Evolutionary conservation across 2,113 vertebrate genomes (phyloP), one percentile per base, ranked within the genome.

Genomic region (Pycnonotus jocosus): DNA sequence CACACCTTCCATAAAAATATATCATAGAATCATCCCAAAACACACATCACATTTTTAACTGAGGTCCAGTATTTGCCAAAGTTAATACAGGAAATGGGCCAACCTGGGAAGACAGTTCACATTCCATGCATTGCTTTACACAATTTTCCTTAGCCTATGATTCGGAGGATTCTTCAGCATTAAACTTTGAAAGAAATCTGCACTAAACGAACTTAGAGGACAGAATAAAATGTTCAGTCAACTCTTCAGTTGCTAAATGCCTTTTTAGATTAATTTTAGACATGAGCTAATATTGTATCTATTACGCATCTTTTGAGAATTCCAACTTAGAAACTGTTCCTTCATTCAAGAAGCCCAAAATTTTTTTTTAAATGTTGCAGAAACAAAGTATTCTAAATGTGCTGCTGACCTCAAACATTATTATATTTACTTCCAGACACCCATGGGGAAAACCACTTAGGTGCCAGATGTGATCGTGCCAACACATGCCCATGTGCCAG

Each of bases 401-500:
- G 24, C 31, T 65, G 54, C 37, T 81, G 37, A 51, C 9, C 20
- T 11, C 37, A 64, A 78, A 44, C 7, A 21, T 53, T 45, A 37
- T 12, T 64, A 7, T 19, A 47, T 31, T 73, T 20, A 61, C n/a
- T 57, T 94, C 25, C 51, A 88, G 27, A 74, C 19, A 65, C 3
- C 14, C 35, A 44, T 15, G 8, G 35, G 12, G 13, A 74, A 78
- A 60, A 66, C 24, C 64, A 80, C 17, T 15, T 30, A 42, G 57
- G 12, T 62, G 33, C 24, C 28, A 65, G 42, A 77, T 44, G 12
- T 2, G 6, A 31, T 8, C 7, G 16, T 44, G 54, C 21, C 28
- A 72, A 69, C 45, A 69, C 10, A 61, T 2, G 18, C 11, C 13
- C 54, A 48, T 0, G 0, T 8, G 18, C 6, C 6, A 12, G 27